Evolutionary conservation across 2,888 invertebrate genomes (phyloP).

Genomic region (Orchestes rusci): DNA sequence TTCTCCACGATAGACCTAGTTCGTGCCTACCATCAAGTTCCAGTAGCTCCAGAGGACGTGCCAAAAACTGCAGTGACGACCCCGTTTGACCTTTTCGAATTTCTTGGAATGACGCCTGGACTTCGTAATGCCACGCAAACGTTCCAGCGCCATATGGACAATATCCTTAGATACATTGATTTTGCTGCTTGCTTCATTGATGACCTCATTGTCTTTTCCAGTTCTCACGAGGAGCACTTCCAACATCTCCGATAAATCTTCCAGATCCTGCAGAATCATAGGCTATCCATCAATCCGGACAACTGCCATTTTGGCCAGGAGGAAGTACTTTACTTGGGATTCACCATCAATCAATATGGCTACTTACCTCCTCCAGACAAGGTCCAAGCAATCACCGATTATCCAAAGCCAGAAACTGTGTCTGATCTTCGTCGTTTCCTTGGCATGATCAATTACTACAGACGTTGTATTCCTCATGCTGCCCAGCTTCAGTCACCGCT

Average conservation of each 20-base stretch:
- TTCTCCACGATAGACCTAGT: too few relatives aligned
- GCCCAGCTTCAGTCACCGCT: not conserved
- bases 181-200: not conserved
- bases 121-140: not conserved
- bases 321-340: not conserved
- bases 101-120: constrained; percentile 2
- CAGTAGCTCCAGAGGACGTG: constrained; percentile 1
- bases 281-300: not conserved
- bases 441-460: not conserved
- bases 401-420: not conserved
- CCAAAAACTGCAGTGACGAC: not conserved
- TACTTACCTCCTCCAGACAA: not conserved
- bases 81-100: constrained; percentile 3
- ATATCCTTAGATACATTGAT: not conserved
- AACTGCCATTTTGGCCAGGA: not conserved
- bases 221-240: not conserved
- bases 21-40: too few relatives aligned
- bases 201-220: not conserved
- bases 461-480: too few relatives aligned
- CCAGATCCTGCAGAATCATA: not conserved
- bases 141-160: not conserved
- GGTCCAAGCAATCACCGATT: not conserved
- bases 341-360: not conserved
- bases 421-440: not conserved
- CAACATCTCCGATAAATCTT: not conserved